Conservation (phyloP, 2,113 vertebrate genomes). For the Lampris megalopsis region DNA sequence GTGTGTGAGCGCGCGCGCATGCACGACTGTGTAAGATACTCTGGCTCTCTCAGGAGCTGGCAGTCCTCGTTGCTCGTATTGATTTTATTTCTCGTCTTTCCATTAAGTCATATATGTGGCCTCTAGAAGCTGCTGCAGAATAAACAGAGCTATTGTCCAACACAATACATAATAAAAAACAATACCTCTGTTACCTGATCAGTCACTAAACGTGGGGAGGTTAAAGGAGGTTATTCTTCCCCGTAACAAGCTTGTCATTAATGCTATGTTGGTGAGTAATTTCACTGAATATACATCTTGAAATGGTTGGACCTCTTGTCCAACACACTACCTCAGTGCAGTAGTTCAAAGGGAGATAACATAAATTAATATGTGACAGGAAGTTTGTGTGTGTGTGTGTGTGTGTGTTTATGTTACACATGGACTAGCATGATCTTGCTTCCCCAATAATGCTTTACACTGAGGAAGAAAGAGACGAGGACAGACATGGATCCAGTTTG, state of each 20-base stretch:
- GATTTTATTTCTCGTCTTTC: conserved; percentile 75
- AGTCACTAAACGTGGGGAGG: conserved; percentile 32
- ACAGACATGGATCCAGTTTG: conserved; percentile 24
- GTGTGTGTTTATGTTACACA: too few relatives aligned
- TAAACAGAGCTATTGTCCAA: conserved; percentile 65
- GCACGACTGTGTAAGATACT: background rate
- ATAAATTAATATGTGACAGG: too few relatives aligned
- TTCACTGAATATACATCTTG: too few relatives aligned
- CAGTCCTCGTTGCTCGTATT: conserved; percentile 63
- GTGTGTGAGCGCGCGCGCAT: conserved; percentile 6
- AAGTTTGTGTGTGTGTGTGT: too few relatives aligned
- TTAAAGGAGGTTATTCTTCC: conserved; percentile 28
- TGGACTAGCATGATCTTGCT: too few relatives aligned
- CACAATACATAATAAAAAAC: conserved; percentile 51
- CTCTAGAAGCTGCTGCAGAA: conserved; percentile 47
- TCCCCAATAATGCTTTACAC: too few relatives aligned
- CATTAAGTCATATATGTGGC: conserved; percentile 68
- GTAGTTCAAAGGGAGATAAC: too few relatives aligned
- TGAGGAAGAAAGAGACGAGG: background rate
- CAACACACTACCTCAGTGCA: too few relatives aligned
- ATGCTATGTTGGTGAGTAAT: too few relatives aligned
- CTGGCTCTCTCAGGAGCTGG: conserved; percentile 37
- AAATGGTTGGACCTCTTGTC: too few relatives aligned
- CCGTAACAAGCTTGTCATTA: background rate
- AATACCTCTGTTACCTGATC: conserved; percentile 35